Evolutionary conservation across 2,888 invertebrate species (phyloP).

Genomic region (Corbicula japonica): DNA sequence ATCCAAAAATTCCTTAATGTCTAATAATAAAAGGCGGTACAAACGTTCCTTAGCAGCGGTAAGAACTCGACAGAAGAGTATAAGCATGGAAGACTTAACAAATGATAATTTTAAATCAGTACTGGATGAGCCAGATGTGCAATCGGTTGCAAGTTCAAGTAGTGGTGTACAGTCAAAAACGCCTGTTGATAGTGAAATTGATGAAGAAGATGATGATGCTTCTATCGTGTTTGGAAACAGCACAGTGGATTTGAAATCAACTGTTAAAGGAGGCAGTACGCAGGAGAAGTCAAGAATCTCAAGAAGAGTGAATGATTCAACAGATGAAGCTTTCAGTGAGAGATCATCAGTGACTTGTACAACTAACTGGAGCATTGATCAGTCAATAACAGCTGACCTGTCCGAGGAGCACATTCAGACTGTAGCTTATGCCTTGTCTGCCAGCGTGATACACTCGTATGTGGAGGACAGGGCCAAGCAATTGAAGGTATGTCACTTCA

Average conservation of each 20-base stretch:
- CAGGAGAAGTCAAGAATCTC: background rate
- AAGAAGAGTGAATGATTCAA: slow-evolving; percentile 1
- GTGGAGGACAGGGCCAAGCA: slow-evolving; percentile 47
- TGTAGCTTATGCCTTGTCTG: slow-evolving; percentile 65
- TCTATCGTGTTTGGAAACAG: slow-evolving; percentile 59
- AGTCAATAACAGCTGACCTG: slow-evolving; percentile 38
- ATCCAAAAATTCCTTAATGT: slow-evolving; percentile 30
- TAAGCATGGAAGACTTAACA: slow-evolving; percentile 72
- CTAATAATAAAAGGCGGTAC: slow-evolving; percentile 33
- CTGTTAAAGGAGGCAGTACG: background rate
- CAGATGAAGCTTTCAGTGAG: slow-evolving; percentile 12
- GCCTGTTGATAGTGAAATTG: slow-evolving; percentile 26
- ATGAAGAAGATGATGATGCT: slow-evolving; percentile 63
- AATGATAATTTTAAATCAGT: slow-evolving; percentile 67
- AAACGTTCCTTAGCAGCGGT: slow-evolving; percentile 37
- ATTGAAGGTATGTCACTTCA: slow-evolving; percentile 66
- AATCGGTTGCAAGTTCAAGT: slow-evolving; percentile 58
- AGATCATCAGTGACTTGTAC: slow-evolving; percentile 24
- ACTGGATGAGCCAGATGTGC: slow-evolving; percentile 47
- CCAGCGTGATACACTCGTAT: slow-evolving; percentile 47
- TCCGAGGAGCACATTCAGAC: slow-evolving; percentile 56
- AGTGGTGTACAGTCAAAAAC: slow-evolving; percentile 30
- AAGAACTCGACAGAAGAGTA: slow-evolving; percentile 45
- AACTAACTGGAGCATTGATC: slow-evolving; percentile 50
- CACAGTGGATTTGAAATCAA: slow-evolving; percentile 47